Percentiles rank a stretch among this genome's conserved stretches.
phyloP scores from a whole-genome alignment of 2,113 vertebrate species.

The Sterna hirundo region DNA sequence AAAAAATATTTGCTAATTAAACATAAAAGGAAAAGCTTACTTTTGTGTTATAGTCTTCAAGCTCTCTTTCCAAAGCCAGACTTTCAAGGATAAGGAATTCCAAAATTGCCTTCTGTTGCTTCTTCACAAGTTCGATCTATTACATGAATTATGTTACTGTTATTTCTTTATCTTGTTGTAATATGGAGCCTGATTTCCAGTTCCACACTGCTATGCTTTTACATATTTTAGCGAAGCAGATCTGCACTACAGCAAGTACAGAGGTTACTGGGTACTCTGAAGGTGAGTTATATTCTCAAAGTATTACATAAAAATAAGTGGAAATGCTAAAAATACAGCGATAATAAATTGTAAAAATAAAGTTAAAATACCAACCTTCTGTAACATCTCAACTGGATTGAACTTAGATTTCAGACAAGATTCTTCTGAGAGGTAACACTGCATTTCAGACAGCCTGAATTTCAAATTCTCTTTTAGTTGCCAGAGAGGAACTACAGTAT shows the following conservation, averaged over 20 bases:
- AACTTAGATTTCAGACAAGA: constrained; percentile 4
- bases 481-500: constrained; percentile 79
- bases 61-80: constrained; percentile 74
- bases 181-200: neutral
- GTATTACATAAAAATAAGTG: neutral
- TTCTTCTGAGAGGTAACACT: neutral
- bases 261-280: neutral
- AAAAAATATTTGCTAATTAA: neutral
- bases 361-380: constrained; percentile 79
- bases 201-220: neutral
- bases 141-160: neutral
- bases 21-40: constrained; percentile 67
- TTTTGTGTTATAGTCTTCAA: constrained; percentile 68
- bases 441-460: constrained; percentile 70
- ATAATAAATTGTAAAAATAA: neutral
- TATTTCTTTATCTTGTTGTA: neutral
- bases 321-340: neutral
- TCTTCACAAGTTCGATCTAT: constrained; percentile 84
- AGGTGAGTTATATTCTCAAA: neutral
- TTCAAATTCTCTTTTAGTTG: constrained; percentile 82
- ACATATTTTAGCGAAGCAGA: neutral
- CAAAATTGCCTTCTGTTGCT: constrained; percentile 77
- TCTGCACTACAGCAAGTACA: neutral
- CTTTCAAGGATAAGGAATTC: constrained; percentile 77
- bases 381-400: constrained; percentile 66